Evolutionary conservation across 2,113 vertebrate genomes (phyloP), one percentile per base, ranked within the genome.

Genomic region (Excalfactoria chinensis): DNA sequence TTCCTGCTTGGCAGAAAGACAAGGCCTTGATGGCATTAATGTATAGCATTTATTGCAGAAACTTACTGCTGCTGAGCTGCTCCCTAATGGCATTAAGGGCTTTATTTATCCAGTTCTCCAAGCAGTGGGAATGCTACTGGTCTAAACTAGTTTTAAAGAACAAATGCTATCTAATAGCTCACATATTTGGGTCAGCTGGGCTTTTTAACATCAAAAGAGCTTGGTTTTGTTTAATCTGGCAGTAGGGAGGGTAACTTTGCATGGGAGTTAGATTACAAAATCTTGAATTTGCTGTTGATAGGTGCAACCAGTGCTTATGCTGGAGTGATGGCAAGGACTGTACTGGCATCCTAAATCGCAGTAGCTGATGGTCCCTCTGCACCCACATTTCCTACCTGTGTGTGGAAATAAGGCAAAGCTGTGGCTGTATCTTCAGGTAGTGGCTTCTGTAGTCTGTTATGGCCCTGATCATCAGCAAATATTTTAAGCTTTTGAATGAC

Each of bases 381-480:
- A 49, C 20, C 21, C 5, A 1, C 10, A 1, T 44, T 4, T 1
- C 8, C 35, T 19, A 21, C 53, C 32, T 62, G 35, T 1, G 9
- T 19, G 28, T 19, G 25, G 59, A 51, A 67, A 67, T 8, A 4
- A 62, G 30, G 51, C 21, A 70, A 19, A 71, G 17, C 51, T 34
- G 22, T 26, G 58, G 28, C 58, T 78, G 6, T 30, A 5, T 56
- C 46, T 75, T 87, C 74, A 62, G 46, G 63, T 28, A n/a, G 20
- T 69, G 51, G 49, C 51, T 79, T 46, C 35, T 69, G n/a, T 12
- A 28, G 41, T 81, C 46, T 63, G 2, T 43, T 35, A 21, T 28
- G 40, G 28, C 4, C 11, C 64, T 51, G 32, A 44, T 41, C 17
- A 44, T 55, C 48, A 34, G 18, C 25, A 63, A 22, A 13, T 3